A percentile compares a stretch with the other conserved stretches of the same genome.
Conservation (phyloP, 1,140 invertebrate species). For the Ostrea denselamellosa region DNA sequence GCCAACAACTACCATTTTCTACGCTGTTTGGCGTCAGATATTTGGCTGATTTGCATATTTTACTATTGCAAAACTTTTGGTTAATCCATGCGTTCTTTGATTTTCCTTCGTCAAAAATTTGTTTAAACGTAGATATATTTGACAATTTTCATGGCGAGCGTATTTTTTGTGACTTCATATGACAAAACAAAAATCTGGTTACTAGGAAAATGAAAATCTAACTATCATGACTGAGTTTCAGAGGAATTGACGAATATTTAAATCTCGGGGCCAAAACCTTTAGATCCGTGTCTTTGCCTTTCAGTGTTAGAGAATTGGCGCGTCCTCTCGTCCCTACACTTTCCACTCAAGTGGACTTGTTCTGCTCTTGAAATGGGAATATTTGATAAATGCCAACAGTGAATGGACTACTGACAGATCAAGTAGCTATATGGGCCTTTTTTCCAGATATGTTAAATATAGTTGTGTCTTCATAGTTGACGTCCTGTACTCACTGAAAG, state of each 20-base stretch:
- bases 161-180: no score
- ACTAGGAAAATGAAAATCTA: background rate
- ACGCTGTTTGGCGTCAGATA: no score
- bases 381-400: constrained; percentile 33
- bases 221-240: background rate
- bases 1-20: no score
- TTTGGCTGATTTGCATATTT: no score
- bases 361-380: constrained; percentile 1
- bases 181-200: background rate
- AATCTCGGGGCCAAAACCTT: background rate
- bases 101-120: no score
- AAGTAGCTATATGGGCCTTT: background rate
- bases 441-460: constrained; percentile 1
- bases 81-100: no score
- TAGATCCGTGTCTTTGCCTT: background rate
- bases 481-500: background rate
- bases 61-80: no score
- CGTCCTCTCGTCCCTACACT: background rate
- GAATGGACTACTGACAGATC: constrained; percentile 8
- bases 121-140: no score
- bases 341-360: background rate
- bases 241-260: background rate
- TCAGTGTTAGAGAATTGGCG: background rate
- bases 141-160: no score
- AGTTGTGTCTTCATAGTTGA: background rate